Evolutionary conservation across 2,113 vertebrate species (phyloP).

Genomic region (Sinocyclocheilus maitianheensis): DNA sequence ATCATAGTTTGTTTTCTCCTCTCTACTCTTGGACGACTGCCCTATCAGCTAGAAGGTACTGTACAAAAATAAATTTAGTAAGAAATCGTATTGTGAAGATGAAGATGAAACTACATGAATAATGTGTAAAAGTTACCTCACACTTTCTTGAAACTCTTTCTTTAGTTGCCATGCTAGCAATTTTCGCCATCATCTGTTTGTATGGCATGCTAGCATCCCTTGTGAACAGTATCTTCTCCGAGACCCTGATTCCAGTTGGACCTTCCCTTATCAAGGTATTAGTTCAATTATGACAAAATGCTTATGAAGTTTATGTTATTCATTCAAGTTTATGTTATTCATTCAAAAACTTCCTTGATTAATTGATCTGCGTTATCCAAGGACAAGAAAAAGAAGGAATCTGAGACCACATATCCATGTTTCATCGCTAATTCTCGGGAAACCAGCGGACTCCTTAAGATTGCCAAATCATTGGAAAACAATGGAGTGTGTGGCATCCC

Average conservation of each 20-base stretch:
- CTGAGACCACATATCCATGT: conserved; percentile 65
- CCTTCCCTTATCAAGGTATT: conserved; percentile 77
- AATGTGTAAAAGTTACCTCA: neutral
- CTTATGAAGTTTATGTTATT: neutral
- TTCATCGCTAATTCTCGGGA: conserved; percentile 72
- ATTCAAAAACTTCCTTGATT: neutral
- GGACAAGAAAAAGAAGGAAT: conserved; percentile 59
- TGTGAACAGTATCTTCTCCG: conserved; percentile 77
- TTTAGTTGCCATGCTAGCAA: conserved; percentile 78
- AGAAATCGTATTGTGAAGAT: neutral
- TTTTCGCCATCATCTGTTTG: conserved; percentile 76
- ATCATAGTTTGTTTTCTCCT: conserved; percentile 83
- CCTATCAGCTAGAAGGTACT: conserved; percentile 82
- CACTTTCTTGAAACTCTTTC: conserved; percentile 2
- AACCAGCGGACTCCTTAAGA: conserved; percentile 80
- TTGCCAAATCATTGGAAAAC: conserved; percentile 75
- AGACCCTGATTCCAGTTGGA: conserved; percentile 78
- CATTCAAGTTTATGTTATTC: neutral
- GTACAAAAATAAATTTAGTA: neutral
- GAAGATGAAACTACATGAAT: neutral
- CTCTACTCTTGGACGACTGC: conserved; percentile 78
- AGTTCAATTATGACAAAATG: neutral
- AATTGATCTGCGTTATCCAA: conserved; percentile 19
- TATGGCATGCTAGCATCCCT: conserved; percentile 82
- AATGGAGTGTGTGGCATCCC: conserved; percentile 84